Conservation (phyloP, 2,113 vertebrate species). For the Xenopus tropicalis region DNA sequence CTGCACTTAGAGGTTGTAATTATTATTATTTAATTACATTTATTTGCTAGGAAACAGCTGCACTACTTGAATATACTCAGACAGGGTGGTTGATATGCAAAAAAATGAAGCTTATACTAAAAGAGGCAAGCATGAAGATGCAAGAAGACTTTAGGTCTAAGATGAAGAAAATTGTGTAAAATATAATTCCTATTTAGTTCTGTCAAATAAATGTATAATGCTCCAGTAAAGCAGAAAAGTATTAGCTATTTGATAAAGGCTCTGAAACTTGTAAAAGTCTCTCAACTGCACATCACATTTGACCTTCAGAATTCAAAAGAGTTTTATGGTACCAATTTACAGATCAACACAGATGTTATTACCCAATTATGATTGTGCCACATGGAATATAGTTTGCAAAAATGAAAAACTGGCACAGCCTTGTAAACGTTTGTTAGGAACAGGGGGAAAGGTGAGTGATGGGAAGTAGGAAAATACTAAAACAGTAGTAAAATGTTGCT, state of each 20-base stretch:
- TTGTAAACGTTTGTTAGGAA: background rate
- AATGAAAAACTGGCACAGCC: slow-evolving; percentile 2
- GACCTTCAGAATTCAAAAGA: slow-evolving; percentile 3
- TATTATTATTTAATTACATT: too few species aligned
- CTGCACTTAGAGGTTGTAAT: too few species aligned
- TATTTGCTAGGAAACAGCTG: too few species aligned
- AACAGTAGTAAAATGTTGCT: too few species aligned
- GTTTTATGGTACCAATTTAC: slow-evolving; percentile 3
- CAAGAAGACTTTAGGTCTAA: too few species aligned
- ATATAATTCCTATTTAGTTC: background rate
- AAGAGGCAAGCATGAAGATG: too few species aligned
- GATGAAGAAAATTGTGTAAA: background rate
- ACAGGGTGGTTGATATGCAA: too few species aligned
- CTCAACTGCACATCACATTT: background rate
- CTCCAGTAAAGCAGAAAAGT: background rate
- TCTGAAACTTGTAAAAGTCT: background rate
- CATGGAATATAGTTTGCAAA: slow-evolving; percentile 1
- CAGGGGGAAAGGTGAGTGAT: background rate
- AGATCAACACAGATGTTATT: slow-evolving; percentile 8
- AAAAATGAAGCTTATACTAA: too few species aligned
- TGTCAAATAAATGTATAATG: background rate
- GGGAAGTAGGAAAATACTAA: background rate
- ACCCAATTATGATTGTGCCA: slow-evolving; percentile 7
- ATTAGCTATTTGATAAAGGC: background rate
- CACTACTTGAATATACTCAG: too few species aligned